These are phyloP conservation scores for Allygus modestus DNA, from an alignment of 2,888 invertebrate genomes.

Conservation along the genomic window DNA sequence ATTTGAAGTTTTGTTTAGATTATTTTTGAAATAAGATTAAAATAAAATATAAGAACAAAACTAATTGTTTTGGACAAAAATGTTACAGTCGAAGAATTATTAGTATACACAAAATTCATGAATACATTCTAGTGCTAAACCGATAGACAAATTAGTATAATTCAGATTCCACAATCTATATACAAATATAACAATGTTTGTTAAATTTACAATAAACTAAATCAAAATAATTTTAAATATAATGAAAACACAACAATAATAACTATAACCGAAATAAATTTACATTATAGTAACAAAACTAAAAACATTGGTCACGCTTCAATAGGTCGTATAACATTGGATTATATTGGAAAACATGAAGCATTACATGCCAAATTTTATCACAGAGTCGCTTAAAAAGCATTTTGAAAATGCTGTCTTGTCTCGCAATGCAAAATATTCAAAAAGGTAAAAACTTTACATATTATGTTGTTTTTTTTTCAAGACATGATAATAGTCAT, in stretches of 20 bases:
- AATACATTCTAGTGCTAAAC: slow-evolving; percentile 12
- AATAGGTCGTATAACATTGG: neutral
- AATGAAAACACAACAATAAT: slow-evolving; percentile 41
- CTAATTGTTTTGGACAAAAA: neutral
- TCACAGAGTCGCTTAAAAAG: slow-evolving; percentile 56
- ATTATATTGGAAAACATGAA: slow-evolving; percentile 16
- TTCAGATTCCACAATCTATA: neutral
- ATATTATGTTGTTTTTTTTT: neutral
- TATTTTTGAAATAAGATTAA: neutral
- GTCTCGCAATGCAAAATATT: neutral
- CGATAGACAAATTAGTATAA: neutral
- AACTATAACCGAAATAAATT: slow-evolving; percentile 30
- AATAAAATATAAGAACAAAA: neutral
- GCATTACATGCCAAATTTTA: slow-evolving; percentile 56
- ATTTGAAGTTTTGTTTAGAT: no score
- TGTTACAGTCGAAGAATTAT: neutral
- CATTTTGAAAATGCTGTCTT: slow-evolving; percentile 53
- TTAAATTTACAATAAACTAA: slow-evolving; percentile 21
- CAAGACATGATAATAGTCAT: neutral
- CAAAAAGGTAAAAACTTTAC: neutral
- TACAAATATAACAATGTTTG: slow-evolving; percentile 35
- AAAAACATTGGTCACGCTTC: slow-evolving; percentile 27
- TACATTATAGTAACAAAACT: slow-evolving; percentile 47
- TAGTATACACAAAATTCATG: neutral
- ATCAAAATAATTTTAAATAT: slow-evolving; percentile 14